These are phyloP conservation scores for Punctoribates punctum DNA, from an alignment of 2,888 invertebrate genomes.

Conservation along the genomic window DNA sequence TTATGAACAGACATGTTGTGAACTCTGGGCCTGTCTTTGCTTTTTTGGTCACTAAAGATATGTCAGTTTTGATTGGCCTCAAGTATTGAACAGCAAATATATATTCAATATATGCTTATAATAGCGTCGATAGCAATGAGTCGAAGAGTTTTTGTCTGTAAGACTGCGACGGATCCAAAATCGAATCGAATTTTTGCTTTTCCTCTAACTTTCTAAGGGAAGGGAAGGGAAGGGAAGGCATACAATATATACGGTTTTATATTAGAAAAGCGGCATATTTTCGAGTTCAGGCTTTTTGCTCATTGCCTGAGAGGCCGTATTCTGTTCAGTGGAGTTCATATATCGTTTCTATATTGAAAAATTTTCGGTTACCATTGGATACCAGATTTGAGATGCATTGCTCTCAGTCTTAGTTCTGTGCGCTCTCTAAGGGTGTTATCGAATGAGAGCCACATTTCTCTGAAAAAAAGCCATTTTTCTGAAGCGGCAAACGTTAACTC, in stretches of 20 bases:
- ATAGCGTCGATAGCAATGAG: too few relatives aligned
- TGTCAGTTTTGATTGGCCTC: too few relatives aligned
- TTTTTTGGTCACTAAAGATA: too few relatives aligned
- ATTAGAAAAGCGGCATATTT: conserved; percentile 18
- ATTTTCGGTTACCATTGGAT: neutral
- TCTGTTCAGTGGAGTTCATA: too few relatives aligned
- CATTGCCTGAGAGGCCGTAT: neutral
- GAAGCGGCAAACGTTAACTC: neutral
- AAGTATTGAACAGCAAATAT: too few relatives aligned
- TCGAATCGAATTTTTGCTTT: conserved; percentile 7
- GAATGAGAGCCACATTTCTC: neutral
- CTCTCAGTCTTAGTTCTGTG: conserved; percentile 10
- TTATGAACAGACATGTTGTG: too few relatives aligned
- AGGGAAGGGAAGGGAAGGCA: neutral
- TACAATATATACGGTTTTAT: conserved; percentile 5
- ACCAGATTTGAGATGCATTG: conserved; percentile 24
- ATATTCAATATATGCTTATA: too few relatives aligned
- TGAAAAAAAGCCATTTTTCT: conserved; percentile 17
- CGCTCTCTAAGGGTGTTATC: conserved; percentile 11
- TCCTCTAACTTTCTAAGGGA: neutral
- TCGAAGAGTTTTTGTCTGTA: neutral
- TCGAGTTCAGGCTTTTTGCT: conserved; percentile 3
- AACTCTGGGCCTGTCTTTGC: too few relatives aligned
- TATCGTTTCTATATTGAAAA: conserved; percentile 13
- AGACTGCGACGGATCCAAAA: neutral